Evolutionary conservation across 2,888 invertebrate genomes (phyloP), one percentile per base, ranked within the genome.

Genomic region (Leptinotarsa peninsularis): DNA sequence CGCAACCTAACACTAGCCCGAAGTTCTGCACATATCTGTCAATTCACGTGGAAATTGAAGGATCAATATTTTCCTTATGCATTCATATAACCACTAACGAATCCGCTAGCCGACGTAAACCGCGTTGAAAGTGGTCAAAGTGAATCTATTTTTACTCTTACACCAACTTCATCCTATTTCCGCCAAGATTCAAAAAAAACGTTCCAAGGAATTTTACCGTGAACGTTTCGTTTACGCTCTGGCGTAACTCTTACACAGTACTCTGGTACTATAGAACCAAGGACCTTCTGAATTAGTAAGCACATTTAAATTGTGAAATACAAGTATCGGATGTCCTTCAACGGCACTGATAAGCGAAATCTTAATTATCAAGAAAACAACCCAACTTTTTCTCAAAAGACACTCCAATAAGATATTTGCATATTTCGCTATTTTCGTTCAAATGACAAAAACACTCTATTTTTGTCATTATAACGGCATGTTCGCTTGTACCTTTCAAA

Each of bases 161-260:
- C 70, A 60, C 58, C 58, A 58, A 70, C 70, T 70, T 70, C 58
- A 70, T 70, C 70, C 70, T 70, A 70, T 69, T 54, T 70, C 56
- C 70, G 49, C 70, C 54, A 27, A 69, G 70, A 70, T 70, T 70
- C 49, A 54, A 70, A 70, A 70, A 33, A 69, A 70, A 69, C 54
- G 33, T 58, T 17, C 15, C 33, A 49, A 21, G 58, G 70, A 70
- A 70, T 70, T 70, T 70, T 58, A 70, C 23, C 70, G 50, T 58
- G 21, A 58, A 58, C 23, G 49, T 58, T 54, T 49, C 21, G 54
- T 58, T 43, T 58, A 58, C 49, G 43, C 56, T 43, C 58, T 49
- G 49, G 63, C 63, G 43, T 63, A 13, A 17, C 15, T 33, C n/a
- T 27, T 10, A 33, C 13, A 63, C 14, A 10, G 15, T 23, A 58